These are phyloP conservation scores for Schizopygopsis pylzovi DNA, from an alignment of 2,797 vertebrate genomes.

Conservation along the genomic window DNA sequence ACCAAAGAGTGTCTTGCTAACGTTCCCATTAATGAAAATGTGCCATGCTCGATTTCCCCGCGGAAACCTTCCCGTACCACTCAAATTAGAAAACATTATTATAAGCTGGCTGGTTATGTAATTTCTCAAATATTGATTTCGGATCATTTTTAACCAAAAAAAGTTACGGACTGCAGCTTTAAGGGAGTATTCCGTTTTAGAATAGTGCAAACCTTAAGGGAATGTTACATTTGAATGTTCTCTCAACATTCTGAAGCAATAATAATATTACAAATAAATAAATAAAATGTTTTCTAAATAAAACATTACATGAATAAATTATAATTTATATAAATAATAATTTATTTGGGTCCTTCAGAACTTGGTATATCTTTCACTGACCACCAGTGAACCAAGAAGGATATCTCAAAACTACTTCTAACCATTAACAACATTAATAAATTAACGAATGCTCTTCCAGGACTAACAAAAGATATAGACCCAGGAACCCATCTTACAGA, in stretches of 20 bases:
- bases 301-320: not conserved
- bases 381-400: not conserved
- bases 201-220: not conserved
- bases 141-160: too few relatives aligned
- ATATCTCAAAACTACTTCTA: not conserved
- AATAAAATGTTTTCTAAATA: not conserved
- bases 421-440: not conserved
- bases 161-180: too few relatives aligned
- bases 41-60: too few relatives aligned
- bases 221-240: slow-evolving; percentile 37
- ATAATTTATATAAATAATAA: too few relatives aligned
- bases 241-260: slow-evolving; percentile 59
- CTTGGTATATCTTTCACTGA: not conserved
- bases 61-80: too few relatives aligned
- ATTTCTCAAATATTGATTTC: too few relatives aligned
- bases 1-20: not conserved
- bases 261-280: not conserved
- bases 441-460: not conserved
- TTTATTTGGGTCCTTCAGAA: not conserved
- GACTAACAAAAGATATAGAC: not conserved
- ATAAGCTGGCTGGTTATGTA: too few relatives aligned
- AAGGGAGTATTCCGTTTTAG: not conserved
- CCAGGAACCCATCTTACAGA: not conserved
- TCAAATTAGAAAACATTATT: too few relatives aligned
- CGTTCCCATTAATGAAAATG: not conserved